Percentiles rank a stretch among this genome's conserved stretches.
Evolutionary conservation across 2,113 vertebrate genomes (phyloP).

Genomic region (Leucoraja erinaceus): DNA sequence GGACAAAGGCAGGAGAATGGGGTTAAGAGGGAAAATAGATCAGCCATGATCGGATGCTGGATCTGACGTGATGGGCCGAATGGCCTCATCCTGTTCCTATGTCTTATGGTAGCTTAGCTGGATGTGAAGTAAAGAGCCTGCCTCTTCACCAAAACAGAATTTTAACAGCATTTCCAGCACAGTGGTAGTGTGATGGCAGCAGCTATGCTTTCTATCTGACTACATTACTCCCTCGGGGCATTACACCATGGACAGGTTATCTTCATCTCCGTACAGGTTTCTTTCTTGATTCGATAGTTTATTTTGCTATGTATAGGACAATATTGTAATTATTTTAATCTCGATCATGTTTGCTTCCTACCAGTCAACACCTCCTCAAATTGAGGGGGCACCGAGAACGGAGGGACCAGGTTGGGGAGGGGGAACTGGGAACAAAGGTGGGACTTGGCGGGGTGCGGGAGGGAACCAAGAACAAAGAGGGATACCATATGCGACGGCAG

Average conservation of each 20-base stretch:
- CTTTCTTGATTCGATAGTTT: neutral
- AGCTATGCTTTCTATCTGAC: neutral
- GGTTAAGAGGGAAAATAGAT: too few species aligned
- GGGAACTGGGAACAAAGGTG: too few species aligned
- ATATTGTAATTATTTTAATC: neutral
- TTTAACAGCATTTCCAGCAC: neutral
- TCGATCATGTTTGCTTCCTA: too few species aligned
- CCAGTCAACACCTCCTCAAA: too few species aligned
- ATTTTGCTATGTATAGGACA: neutral
- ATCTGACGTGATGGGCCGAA: too few species aligned
- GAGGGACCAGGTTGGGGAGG: too few species aligned
- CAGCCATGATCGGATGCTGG: too few species aligned
- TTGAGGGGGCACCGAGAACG: too few species aligned
- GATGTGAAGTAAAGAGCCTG: neutral
- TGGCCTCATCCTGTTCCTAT: neutral
- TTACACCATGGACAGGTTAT: neutral
- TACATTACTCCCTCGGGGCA: neutral
- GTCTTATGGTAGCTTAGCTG: neutral
- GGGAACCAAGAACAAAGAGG: too few species aligned
- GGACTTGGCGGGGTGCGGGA: too few species aligned
- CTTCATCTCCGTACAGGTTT: neutral
- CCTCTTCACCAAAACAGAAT: neutral
- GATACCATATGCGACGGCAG: too few species aligned
- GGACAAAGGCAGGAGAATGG: too few species aligned
- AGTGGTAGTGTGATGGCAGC: neutral